A percentile compares a stretch with the other conserved stretches of the same genome.
phyloP scores from a whole-genome alignment of 2,113 vertebrate genomes.

The Sula dactylatra region DNA sequence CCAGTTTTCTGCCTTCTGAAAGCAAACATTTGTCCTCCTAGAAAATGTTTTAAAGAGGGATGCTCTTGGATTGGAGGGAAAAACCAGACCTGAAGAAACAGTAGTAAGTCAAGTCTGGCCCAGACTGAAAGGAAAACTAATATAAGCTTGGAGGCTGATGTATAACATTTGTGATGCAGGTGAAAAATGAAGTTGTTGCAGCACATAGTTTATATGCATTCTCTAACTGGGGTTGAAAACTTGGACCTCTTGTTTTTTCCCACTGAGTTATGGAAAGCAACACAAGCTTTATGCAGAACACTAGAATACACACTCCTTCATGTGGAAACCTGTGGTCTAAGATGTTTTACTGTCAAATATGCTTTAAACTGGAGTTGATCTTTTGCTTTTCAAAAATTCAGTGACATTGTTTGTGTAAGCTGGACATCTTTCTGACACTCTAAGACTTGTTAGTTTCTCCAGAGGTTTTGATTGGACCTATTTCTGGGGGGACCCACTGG shows the following conservation, averaged over 20 bases:
- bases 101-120: neutral
- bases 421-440: neutral
- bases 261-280: neutral
- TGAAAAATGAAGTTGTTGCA: neutral
- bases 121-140: neutral
- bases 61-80: fast-evolving
- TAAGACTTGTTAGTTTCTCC: neutral
- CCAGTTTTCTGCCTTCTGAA: neutral
- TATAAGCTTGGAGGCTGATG: neutral
- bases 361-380: neutral
- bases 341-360: neutral
- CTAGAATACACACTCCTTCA: neutral
- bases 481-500: neutral
- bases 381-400: neutral
- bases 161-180: fast-evolving
- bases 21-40: neutral
- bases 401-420: neutral
- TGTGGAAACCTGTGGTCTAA: neutral
- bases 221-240: neutral
- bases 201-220: neutral
- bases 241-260: neutral
- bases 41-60: neutral
- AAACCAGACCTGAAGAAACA: neutral
- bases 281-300: neutral
- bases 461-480: neutral